A percentile compares a stretch with the other conserved stretches of the same genome.
These are phyloP conservation scores for Sebastes kiyomatsui DNA, from an alignment of 2,797 vertebrate species.

Conservation along the genomic window DNA sequence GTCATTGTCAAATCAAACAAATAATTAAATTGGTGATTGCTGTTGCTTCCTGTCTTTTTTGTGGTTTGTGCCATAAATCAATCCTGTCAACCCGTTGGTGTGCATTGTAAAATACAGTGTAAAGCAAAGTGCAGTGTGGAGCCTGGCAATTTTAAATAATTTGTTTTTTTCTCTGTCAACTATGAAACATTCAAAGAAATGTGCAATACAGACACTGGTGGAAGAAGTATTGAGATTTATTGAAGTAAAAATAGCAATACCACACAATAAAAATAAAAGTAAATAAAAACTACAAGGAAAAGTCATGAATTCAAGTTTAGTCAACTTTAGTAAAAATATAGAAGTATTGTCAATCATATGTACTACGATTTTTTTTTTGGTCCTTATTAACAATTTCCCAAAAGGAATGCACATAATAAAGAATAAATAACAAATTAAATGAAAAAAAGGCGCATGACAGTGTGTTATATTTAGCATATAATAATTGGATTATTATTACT, in stretches of 20 bases:
- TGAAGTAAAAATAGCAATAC: not conserved
- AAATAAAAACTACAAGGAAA: not conserved
- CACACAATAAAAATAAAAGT: not conserved
- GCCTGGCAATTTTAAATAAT: not conserved
- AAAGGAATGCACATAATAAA: no score
- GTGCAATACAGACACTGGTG: not conserved
- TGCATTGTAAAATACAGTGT: not conserved
- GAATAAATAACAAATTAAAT: no score
- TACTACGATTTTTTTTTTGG: not conserved
- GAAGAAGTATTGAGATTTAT: not conserved
- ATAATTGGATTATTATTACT: not conserved
- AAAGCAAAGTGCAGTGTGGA: not conserved
- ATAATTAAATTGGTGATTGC: not conserved
- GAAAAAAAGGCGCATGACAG: no score
- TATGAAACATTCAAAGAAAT: not conserved
- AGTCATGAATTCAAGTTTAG: not conserved
- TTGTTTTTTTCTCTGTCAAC: not conserved
- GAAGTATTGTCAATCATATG: not conserved
- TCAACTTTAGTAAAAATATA: not conserved
- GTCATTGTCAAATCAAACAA: slow-evolving; percentile 3
- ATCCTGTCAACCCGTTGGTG: not conserved
- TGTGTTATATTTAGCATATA: not conserved
- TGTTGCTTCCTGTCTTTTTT: not conserved
- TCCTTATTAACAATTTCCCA: no score
- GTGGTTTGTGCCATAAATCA: not conserved